A percentile compares a stretch with the other conserved stretches of the same genome.
These are phyloP conservation scores for Cirrhinus mrigala DNA, from an alignment of 2,797 vertebrate genomes.

Conservation along the genomic window DNA sequence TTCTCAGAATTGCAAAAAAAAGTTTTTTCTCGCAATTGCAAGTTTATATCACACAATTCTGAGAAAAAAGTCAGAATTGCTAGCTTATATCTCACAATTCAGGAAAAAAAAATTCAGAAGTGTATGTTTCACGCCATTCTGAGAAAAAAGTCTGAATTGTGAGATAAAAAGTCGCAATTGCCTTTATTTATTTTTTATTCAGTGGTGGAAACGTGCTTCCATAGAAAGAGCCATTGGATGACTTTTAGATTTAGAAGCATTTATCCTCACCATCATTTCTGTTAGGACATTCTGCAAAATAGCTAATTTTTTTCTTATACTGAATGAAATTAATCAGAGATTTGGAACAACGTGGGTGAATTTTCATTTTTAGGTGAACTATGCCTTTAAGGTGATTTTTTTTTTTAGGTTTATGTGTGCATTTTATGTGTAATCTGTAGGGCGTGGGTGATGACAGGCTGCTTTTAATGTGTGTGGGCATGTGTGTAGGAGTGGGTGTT, in stretches of 20 bases:
- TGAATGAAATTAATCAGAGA: background rate
- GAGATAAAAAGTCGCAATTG: no score
- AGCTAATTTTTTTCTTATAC: background rate
- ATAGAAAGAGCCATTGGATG: background rate
- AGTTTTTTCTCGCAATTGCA: no score
- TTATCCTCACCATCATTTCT: background rate
- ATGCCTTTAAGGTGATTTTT: background rate
- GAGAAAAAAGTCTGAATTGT: no score
- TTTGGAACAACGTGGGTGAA: background rate
- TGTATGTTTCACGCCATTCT: no score
- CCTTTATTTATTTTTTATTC: no score
- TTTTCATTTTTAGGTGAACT: background rate
- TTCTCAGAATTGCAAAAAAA: no score
- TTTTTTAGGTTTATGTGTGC: slow-evolving; percentile 3
- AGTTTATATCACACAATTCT: no score
- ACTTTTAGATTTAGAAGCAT: background rate
- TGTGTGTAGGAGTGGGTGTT: slow-evolving; percentile 35
- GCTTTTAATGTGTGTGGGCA: slow-evolving; percentile 33
- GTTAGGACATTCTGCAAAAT: background rate
- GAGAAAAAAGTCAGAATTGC: no score
- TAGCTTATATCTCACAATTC: no score
- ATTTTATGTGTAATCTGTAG: background rate
- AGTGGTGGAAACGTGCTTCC: no score
- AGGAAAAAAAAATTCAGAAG: no score
- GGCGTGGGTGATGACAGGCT: background rate